Base-by-base conservation (phyloP, 2,113 vertebrate genomes). In the Halcyon malimbica region DNA sequence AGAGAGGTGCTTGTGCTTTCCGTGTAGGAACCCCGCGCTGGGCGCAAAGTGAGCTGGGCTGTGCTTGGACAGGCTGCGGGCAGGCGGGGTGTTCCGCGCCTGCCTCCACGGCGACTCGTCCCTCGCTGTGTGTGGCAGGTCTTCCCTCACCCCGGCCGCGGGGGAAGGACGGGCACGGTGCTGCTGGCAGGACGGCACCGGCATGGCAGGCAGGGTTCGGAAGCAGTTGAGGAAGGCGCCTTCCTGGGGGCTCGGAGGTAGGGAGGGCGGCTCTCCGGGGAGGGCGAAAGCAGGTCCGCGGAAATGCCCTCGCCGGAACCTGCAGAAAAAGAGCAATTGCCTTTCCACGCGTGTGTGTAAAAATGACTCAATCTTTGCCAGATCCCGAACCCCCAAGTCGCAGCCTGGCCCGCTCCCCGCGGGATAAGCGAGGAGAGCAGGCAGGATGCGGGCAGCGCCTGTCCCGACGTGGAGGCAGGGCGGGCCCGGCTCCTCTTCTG, bases 281-380 rank as follows among this genome's bases (percentile, higher is more conserved):
- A 59, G 4, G 39, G 26, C 28, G 2, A 50, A 54, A 46, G 44
- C 0, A 31, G 2, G 16, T 26, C 63, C 9, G 2, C 3, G 41
- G 26, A 37, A 31, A 2, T 50, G 24, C 64, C 33, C 6, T 9
- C 7, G 2, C 11, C 13, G 7, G 41, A 19, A 24, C n/a, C 24
- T 24, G 15, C 42, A 16, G 57, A 10, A 42, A 84, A 59, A 42
- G 11, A 63, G 4, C 42, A 3, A 16, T 76, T 83, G 11, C 19
- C 15, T 59, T 54, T 29, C 21, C 11, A n/a, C 10, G 1, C 0
- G 6, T 3, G 41, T 1, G 11, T 5, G 69, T 6, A 4, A 48
- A 53, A 37, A 51, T 16, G 5, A 29, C 2, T 51, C 50, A 4
- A 18, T 20, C 64, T 51, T 29, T 44, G 59, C 51, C 65, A 20